Evolutionary conservation across 2,113 vertebrate genomes (phyloP).

Genomic region (Sprattus sprattus): DNA sequence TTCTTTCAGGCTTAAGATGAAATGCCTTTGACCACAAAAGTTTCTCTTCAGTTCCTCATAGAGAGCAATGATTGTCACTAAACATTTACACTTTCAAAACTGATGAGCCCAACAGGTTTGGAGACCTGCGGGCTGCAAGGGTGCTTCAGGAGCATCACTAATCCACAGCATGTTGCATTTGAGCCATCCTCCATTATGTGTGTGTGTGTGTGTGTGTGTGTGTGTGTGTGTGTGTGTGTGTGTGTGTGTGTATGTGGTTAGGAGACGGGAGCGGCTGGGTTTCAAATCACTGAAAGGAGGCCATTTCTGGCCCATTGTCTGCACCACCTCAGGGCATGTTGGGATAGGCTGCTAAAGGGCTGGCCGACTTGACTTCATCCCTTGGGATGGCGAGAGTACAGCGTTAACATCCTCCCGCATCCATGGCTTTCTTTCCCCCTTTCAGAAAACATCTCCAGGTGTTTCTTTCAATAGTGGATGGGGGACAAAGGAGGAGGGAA

Average conservation of each 20-base stretch:
- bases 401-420: constrained; percentile 36
- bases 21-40: neutral
- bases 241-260: constrained; percentile 16
- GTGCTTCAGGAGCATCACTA: constrained; percentile 11
- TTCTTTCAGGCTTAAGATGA: neutral
- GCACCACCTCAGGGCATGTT: constrained; percentile 36
- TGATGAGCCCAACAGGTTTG: neutral
- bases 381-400: constrained; percentile 30
- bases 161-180: constrained; percentile 20
- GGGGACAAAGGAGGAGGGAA: neutral
- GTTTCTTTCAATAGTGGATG: neutral
- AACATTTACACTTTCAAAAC: neutral
- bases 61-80: neutral
- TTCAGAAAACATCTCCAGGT: constrained; percentile 1
- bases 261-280: constrained; percentile 38
- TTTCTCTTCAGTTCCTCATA: neutral
- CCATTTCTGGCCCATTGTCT: constrained; percentile 43
- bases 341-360: constrained; percentile 32
- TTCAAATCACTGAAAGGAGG: constrained; percentile 34
- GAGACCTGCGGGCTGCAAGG: neutral
- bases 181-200: constrained; percentile 29
- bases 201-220: neutral
- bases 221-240: neutral
- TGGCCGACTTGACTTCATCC: constrained; percentile 33
- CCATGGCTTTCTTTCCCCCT: neutral